Conservation (phyloP, 2,888 invertebrate species). For the Hirtodrosophila alboralis region DNA sequence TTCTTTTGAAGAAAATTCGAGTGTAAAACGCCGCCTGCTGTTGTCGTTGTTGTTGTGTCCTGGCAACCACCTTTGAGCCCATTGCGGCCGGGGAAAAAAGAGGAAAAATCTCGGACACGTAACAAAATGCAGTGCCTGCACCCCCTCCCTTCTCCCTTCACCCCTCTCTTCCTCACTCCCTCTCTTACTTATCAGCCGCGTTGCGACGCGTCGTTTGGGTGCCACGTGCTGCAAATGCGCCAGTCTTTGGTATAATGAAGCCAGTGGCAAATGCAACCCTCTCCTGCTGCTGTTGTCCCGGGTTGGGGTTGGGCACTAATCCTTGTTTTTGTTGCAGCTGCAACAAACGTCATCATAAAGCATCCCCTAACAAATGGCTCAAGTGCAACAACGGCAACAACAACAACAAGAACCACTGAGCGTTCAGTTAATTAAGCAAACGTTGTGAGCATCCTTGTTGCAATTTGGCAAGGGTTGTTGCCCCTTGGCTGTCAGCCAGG, state of each 20-base stretch:
- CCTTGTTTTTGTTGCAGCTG: conserved; percentile 52
- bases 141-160: background rate
- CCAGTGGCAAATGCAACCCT: conserved; percentile 53
- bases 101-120: conserved; percentile 65
- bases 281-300: conserved; percentile 9
- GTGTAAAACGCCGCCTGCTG: conserved; percentile 43
- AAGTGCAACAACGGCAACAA: conserved; percentile 54
- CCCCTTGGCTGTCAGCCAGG: background rate
- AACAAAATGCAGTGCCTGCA: conserved; percentile 31
- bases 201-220: too few species aligned
- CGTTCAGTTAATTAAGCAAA: conserved; percentile 68
- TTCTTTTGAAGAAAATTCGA: conserved; percentile 58
- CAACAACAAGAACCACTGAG: conserved; percentile 35
- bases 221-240: conserved; percentile 68
- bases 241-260: conserved; percentile 71
- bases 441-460: conserved; percentile 67
- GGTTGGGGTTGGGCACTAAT: conserved; percentile 53
- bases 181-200: too few species aligned
- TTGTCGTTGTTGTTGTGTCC: too few species aligned
- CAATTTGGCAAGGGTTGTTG: conserved; percentile 64
- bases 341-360: conserved; percentile 62
- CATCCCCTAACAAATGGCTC: conserved; percentile 27
- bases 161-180: conserved; percentile 3
- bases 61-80: conserved; percentile 61
- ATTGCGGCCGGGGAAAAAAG: conserved; percentile 16